A percentile compares a stretch with the other conserved stretches of the same genome.
Conservation (phyloP, 1,140 invertebrate genomes). For the Xylocopa sonorina region DNA sequence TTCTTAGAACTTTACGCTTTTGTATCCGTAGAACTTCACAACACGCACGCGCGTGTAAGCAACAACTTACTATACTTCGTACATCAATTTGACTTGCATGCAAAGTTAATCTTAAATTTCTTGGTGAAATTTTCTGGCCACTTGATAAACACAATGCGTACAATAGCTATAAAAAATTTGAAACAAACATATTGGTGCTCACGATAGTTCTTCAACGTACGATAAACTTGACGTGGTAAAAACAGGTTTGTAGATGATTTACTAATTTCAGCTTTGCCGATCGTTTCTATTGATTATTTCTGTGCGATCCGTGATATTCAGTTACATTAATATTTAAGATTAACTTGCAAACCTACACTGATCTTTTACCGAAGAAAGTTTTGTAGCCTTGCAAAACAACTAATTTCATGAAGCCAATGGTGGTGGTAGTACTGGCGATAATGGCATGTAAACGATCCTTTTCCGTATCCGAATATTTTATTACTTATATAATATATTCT, state of each 20-base stretch:
- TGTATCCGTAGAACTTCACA: background rate
- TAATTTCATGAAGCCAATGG: slow-evolving; percentile 66
- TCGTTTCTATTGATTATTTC: background rate
- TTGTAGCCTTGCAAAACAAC: slow-evolving; percentile 39
- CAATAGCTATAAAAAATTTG: background rate
- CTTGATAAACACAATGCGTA: background rate
- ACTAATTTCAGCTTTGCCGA: background rate
- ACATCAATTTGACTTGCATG: slow-evolving; percentile 49
- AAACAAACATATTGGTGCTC: background rate
- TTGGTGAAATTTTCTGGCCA: background rate
- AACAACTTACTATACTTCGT: slow-evolving; percentile 23
- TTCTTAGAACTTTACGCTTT: slow-evolving; percentile 20
- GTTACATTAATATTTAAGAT: slow-evolving; percentile 27
- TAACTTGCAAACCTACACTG: slow-evolving; percentile 46
- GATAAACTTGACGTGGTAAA: background rate
- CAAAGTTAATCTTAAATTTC: slow-evolving; percentile 60
- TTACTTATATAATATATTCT: slow-evolving; percentile 37
- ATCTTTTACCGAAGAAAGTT: background rate
- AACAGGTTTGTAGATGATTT: background rate
- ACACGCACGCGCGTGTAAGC: slow-evolving; percentile 14
- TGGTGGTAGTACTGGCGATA: slow-evolving; percentile 75
- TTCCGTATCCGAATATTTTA: slow-evolving; percentile 47
- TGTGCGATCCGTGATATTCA: background rate
- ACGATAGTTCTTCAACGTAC: background rate
- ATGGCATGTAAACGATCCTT: slow-evolving; percentile 73